These are phyloP conservation scores for Ridgeia piscesae DNA, from an alignment of 1,140 invertebrate genomes.

Conservation along the genomic window DNA sequence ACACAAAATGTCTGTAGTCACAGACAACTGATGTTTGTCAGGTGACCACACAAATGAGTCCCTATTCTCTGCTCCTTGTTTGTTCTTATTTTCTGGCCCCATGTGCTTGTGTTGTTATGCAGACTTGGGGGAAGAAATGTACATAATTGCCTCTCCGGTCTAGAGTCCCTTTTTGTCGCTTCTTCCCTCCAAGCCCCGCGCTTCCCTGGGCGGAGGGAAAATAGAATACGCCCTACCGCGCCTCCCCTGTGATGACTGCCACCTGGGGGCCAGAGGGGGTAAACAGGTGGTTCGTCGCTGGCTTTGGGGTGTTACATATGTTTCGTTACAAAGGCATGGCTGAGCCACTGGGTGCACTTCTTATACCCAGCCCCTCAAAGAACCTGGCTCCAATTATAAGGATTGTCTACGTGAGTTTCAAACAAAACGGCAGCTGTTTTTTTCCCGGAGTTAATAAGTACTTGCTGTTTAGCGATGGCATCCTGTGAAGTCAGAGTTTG, in stretches of 20 bases:
- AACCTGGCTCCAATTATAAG: not conserved
- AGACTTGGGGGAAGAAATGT: not conserved
- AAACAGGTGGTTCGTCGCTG: not conserved
- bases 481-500: not conserved
- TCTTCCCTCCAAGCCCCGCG: too few relatives aligned
- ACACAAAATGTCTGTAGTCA: not conserved
- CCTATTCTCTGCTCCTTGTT: not conserved
- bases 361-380: not conserved
- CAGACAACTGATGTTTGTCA: not conserved
- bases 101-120: not conserved
- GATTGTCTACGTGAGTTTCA: not conserved
- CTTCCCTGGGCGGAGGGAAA: not conserved
- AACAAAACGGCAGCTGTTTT: not conserved
- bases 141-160: not conserved
- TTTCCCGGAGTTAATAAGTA: not conserved
- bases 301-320: not conserved
- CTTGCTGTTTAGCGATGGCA: not conserved
- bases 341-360: not conserved
- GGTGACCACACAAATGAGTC: not conserved
- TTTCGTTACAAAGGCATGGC: not conserved
- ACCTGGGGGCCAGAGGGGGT: not conserved
- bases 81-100: not conserved
- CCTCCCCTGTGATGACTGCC: not conserved
- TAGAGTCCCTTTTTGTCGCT: not conserved
- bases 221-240: not conserved